Base-by-base conservation (phyloP, 2,888 invertebrate species). In the Diachrysia chrysitis region DNA sequence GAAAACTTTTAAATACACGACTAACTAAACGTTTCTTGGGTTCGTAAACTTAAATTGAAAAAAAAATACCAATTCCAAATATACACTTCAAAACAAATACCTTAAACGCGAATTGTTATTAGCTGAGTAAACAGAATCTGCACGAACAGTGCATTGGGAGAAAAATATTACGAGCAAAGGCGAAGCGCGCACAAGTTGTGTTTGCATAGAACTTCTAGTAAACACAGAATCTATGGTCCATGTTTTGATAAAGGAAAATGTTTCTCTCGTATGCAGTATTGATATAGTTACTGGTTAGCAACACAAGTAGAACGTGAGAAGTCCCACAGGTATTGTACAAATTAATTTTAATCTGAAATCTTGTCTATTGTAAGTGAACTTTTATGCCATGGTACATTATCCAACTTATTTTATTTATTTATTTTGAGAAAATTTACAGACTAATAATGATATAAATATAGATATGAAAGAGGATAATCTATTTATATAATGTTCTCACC, bases 91-190 rank as follows among this genome's bases (percentile, higher is more conserved):
- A 35, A 37, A 61, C 29, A 78, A 10, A 58, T 17, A 65, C 59
- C 25, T 54, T 63, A 60, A 69, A 65, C 56, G 58, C 69, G 61
- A 57, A 60, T 62, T 32, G 32, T 32, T 76, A 56, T 72, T 69
- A 72, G 61, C 58, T 14, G 12, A n/a, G 53, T 46, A 80, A 81
- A 84, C 66, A 82, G 63, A 79, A 82, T 78, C 79, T 81, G 73
- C 75, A 82, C 73, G 78, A 75, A 81, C 73, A 76, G 58, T 77
- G 75, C 65, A 75, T 65, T 60, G 65, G 54, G 70, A 65, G 78
- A 74, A 82, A 82, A 83, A 83, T 82, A 79, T 81, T 58, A 74
- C 72, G 76, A 71, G 71, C 62, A 76, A 80, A 79, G 58, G 73
- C 71, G 59, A 63, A 66, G 70, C 73, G 59, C 51, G 69, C 46